phyloP scores from a whole-genome alignment of 2,113 vertebrate genomes.

The Antechinus stuartii region DNA sequence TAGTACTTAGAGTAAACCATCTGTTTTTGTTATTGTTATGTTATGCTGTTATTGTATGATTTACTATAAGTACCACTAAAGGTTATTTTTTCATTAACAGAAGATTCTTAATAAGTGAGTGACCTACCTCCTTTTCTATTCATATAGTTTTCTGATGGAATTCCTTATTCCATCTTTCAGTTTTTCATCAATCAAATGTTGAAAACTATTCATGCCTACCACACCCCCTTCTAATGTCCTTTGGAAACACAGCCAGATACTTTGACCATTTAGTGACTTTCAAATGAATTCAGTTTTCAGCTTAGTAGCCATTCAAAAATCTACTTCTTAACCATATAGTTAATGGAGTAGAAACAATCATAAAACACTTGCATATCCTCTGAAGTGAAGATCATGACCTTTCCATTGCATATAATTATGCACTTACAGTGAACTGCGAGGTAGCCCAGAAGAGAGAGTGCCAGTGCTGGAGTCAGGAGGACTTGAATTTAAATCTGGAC shows the following conservation, averaged over 20 bases:
- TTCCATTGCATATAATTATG: neutral
- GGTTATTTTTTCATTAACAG: neutral
- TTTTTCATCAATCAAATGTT: neutral
- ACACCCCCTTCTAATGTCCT: neutral
- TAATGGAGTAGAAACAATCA: neutral
- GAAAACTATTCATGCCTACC: neutral
- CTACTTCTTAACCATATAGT: neutral
- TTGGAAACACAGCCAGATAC: neutral
- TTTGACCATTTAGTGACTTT: neutral
- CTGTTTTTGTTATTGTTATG: neutral
- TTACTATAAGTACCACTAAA: neutral
- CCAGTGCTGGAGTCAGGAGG: neutral
- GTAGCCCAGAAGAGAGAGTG: neutral
- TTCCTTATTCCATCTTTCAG: neutral
- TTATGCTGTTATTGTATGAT: neutral
- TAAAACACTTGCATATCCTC: neutral
- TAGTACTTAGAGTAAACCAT: neutral
- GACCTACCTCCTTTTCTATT: neutral
- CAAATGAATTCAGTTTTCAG: neutral
- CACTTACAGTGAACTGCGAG: neutral
- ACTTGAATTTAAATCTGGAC: neutral
- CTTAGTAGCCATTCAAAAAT: neutral
- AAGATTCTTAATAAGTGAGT: neutral
- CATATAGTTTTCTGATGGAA: neutral
- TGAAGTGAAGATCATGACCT: neutral